Percentiles rank a stretch among this genome's conserved stretches.
These are phyloP conservation scores for Aphaenogaster floridana DNA, from an alignment of 1,140 invertebrate species.

Conservation along the genomic window DNA sequence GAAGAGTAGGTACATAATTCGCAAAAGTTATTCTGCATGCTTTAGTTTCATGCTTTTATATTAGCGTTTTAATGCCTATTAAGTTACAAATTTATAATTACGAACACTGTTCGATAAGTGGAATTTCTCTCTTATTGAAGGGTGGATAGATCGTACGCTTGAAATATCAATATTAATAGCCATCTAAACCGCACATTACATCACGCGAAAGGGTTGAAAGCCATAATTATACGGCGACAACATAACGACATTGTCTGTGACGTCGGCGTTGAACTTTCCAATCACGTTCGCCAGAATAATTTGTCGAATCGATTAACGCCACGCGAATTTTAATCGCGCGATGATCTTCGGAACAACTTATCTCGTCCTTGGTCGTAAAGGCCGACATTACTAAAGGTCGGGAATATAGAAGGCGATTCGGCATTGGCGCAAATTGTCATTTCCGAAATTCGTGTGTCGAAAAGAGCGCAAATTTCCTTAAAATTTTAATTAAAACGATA, in stretches of 20 bases:
- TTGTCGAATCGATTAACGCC: slow-evolving; percentile 19
- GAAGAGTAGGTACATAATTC: neutral
- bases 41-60: neutral
- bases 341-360: neutral
- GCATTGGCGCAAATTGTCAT: neutral
- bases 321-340: slow-evolving; percentile 50
- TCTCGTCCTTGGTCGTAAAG: slow-evolving; percentile 58
- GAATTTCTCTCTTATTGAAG: neutral
- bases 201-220: neutral
- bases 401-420: neutral
- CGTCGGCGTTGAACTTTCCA: neutral
- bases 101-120: neutral
- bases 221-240: neutral
- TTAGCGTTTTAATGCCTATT: neutral
- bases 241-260: slow-evolving; percentile 23
- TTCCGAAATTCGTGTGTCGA: neutral
- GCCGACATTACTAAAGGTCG: slow-evolving; percentile 42
- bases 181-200: neutral
- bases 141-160: neutral
- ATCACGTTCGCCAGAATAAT: slow-evolving; percentile 42
- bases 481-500: too few species aligned
- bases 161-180: slow-evolving; percentile 4
- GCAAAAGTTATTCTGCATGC: neutral
- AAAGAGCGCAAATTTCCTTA: neutral
- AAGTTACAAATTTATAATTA: slow-evolving; percentile 5